Evolutionary conservation across 2,797 vertebrate species (phyloP).

Genomic region (Octomys mimax): DNA sequence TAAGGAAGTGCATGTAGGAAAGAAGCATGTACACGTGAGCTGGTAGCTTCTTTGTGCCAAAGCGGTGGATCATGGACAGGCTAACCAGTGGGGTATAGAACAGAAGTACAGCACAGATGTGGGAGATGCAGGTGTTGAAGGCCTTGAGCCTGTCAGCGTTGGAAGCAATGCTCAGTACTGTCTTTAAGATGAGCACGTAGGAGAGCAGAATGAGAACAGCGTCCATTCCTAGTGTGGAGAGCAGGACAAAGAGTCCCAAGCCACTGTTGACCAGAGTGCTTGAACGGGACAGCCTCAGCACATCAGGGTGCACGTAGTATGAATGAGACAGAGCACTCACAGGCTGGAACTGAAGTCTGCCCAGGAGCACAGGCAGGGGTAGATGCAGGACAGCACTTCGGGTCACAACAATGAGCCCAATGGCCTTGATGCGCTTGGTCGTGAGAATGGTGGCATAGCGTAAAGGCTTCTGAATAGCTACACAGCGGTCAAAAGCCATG

Average conservation of each 20-base stretch:
- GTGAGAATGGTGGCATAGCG: conserved; percentile 78
- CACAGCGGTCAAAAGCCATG: conserved; percentile 89
- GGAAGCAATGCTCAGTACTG: conserved; percentile 76
- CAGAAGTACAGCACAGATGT: conserved; percentile 77
- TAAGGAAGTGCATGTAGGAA: conserved; percentile 80
- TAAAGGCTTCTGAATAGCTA: conserved; percentile 77
- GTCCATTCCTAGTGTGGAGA: conserved; percentile 79
- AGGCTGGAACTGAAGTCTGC: conserved; percentile 55
- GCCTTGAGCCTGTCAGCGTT: conserved; percentile 48
- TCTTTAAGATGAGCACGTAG: conserved; percentile 76
- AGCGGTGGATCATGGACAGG: conserved; percentile 78
- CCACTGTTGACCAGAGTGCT: conserved; percentile 84
- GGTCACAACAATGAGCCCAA: conserved; percentile 68
- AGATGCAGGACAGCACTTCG: conserved; percentile 66
- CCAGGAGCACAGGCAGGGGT: conserved; percentile 77
- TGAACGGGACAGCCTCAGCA: conserved; percentile 88
- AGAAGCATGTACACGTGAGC: conserved; percentile 82
- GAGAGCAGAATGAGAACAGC: conserved; percentile 77
- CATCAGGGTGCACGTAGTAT: conserved; percentile 89
- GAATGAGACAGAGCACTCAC: conserved; percentile 78
- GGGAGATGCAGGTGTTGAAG: conserved; percentile 80
- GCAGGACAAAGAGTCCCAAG: conserved; percentile 85
- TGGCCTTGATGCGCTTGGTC: conserved; percentile 39
- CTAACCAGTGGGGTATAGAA: conserved; percentile 79
- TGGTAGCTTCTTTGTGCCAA: conserved; percentile 70